Evolutionary conservation across 2,888 invertebrate genomes (phyloP).

Genomic region (Philereme transversata): DNA sequence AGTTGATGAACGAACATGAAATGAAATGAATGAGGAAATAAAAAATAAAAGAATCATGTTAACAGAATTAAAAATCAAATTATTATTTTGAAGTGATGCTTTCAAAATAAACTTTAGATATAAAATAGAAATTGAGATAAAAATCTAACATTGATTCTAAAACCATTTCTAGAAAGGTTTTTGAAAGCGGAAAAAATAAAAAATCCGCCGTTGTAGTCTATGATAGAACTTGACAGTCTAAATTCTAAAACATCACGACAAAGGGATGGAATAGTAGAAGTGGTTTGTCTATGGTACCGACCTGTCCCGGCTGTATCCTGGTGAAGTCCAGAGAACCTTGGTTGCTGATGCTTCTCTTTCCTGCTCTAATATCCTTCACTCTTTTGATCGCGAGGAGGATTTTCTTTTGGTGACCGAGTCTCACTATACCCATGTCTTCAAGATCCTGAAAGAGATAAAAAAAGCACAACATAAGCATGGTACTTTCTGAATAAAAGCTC

Average conservation of each 20-base stretch:
- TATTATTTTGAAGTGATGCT: constrained; percentile 70
- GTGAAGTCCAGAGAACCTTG: constrained; percentile 78
- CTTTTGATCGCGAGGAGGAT: constrained; percentile 98
- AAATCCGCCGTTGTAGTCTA: constrained; percentile 57
- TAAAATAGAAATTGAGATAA: constrained; percentile 40
- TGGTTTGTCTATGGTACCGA: constrained; percentile 54
- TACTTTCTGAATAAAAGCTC: too few relatives aligned
- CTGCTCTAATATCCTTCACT: constrained; percentile 95
- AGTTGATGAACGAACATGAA: constrained; percentile 50
- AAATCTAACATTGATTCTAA: constrained; percentile 55
- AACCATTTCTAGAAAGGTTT: constrained; percentile 46
- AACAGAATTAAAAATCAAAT: constrained; percentile 38
- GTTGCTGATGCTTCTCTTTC: constrained; percentile 87
- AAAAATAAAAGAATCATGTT: constrained; percentile 45
- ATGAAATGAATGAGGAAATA: constrained; percentile 45
- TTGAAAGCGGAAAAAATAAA: constrained; percentile 52
- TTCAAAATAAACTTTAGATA: constrained; percentile 54
- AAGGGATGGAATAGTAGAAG: constrained; percentile 40
- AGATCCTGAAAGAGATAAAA: constrained; percentile 86
- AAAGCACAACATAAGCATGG: constrained; percentile 20
- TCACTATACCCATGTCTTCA: constrained; percentile 97
- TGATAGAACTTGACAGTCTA: constrained; percentile 32
- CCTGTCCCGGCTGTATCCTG: constrained; percentile 77
- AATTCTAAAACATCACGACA: constrained; percentile 78
- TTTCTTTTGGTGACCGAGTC: constrained; percentile 99